Evolutionary conservation across 1,140 invertebrate genomes (phyloP).

Genomic region (Lasioglossum baleicum): DNA sequence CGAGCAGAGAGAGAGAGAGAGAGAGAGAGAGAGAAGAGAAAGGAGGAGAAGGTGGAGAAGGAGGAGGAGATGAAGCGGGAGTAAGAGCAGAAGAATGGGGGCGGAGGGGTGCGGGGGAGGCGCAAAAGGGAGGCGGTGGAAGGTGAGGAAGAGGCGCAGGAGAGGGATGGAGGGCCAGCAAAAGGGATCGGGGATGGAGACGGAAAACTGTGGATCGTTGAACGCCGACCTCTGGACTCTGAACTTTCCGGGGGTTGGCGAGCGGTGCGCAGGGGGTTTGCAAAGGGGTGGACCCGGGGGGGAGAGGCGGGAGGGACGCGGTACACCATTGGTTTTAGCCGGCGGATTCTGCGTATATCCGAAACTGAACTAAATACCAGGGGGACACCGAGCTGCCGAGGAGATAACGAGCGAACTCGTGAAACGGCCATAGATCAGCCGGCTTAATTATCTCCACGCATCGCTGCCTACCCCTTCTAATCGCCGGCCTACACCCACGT

Average conservation of each 20-base stretch:
- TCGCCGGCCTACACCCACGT: conserved; percentile 54
- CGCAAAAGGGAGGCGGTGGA: conserved; percentile 31
- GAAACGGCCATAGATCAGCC: conserved; percentile 79
- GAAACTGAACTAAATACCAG: conserved; percentile 77
- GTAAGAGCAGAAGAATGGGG: conserved; percentile 74
- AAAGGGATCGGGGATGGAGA: conserved; percentile 71
- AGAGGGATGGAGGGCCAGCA: conserved; percentile 51
- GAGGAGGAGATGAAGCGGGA: conserved; percentile 33
- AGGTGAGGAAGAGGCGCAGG: conserved; percentile 42
- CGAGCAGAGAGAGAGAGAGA: conserved; percentile 34
- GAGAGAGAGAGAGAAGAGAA: conserved; percentile 39
- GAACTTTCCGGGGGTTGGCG: conserved; percentile 64
- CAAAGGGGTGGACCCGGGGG: background rate
- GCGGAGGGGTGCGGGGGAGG: conserved; percentile 51
- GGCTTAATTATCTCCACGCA: conserved; percentile 80
- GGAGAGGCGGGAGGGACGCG: conserved; percentile 47
- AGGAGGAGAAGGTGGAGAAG: conserved; percentile 29
- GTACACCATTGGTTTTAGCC: conserved; percentile 65
- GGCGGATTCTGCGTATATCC: conserved; percentile 74
- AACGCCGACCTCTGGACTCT: conserved; percentile 79
- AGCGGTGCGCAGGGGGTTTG: conserved; percentile 3
- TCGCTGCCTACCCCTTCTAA: conserved; percentile 71
- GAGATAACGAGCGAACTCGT: conserved; percentile 81
- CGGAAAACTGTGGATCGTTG: conserved; percentile 76
- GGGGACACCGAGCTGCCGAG: conserved; percentile 71